Base-by-base conservation (phyloP, 2,797 vertebrate species). In the Mastacembelus armatus region DNA sequence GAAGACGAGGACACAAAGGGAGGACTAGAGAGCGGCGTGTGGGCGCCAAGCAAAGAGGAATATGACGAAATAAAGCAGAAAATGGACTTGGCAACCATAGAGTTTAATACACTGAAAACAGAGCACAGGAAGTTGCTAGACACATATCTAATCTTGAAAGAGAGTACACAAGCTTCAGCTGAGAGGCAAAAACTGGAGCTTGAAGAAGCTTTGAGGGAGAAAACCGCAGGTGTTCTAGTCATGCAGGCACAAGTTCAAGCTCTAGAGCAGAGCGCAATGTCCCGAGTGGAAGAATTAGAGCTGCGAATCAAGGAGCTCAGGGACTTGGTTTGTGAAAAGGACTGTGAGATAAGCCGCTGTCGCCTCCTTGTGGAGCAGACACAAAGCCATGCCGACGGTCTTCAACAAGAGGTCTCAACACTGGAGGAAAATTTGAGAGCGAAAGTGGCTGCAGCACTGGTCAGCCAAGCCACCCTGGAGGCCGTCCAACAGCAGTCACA, bases 371-470 rank as follows among this genome's bases (percentile, higher is more conserved):
- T 96, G 74, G 92, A 95, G 38, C 86, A 94, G 84, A 88, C 81
- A 2, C 90, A 92, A 51, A 79, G 79, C 47, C 84, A 92, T 43
- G 91, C 89, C 10, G 89, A 91, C 35, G 15, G 43, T 10, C 94
- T 97, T 15, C 87, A 90, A 15, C 81, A 78, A 33, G 94, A 84
- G 65, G 84, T 97, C 44, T 52, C 78, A 4, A 80, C 88, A 42
- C 89, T 99, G 42, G 95, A 98, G 88, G 93, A 93, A 19, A 75
- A 74, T 11, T 89, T 98, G 62, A 87, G 93, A 78, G 95, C 98
- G 71, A 96, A 95, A 30, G 81, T 95, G 61, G 95, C 95, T 9
- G 92, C 90, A 7, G 91, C 85, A 8, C 88, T 96, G 24, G 94
- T 95, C 66, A 95, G 90, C 88, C 94, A 96, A 65, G 94, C 93